Evolutionary conservation across 1,140 invertebrate species (phyloP), one percentile per base, ranked within the genome.

Genomic region (Penaeus chinensis): DNA sequence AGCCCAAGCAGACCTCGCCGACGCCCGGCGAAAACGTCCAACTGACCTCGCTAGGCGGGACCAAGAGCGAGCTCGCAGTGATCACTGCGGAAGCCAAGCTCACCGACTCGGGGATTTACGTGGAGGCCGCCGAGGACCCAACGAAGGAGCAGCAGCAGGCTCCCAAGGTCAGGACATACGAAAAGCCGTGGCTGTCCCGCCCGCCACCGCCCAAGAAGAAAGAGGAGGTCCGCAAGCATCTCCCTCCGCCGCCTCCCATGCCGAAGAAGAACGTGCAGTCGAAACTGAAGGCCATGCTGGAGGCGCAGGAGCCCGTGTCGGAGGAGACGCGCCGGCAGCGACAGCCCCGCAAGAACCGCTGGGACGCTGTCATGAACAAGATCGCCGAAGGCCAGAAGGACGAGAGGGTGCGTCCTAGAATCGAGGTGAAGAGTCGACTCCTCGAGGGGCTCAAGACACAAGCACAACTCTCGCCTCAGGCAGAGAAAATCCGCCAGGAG

Each of bases 331-430:
- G 87, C 24, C 74, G 88, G 24, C 84, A 79, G 13, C 77, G 87
- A 11, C 89, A 89, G 71, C 84, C 84, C 16, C 87, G 88, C 22
- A 90, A 90, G 84, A 88, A 88, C 80, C 87, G 88, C 65, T 90
- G 89, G 89, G 89, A 90, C 79, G 89, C 89, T 24, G 89, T 90
- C n/a, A 90, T 90, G 89, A 90, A 74, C 66, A 90, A 88, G 77
- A 90, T 90, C 32, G 89, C 86, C 11, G 89, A 90, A 82, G 89
- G 89, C 11, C 87, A 89, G 69, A 82, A 87, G 42, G 89, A 88
- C 19, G 89, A 89, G 22, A 89, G 87, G 62, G 84, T 84, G 27
- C 66, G 89, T 74, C 80, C 87, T 19, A 89, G 87, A 65, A 61
- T 89, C 47, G 89, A 90, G 82, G 87, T 89, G 32, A 88, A 87